Conservation (phyloP, 2,113 vertebrate genomes). For the Fulica atra region DNA sequence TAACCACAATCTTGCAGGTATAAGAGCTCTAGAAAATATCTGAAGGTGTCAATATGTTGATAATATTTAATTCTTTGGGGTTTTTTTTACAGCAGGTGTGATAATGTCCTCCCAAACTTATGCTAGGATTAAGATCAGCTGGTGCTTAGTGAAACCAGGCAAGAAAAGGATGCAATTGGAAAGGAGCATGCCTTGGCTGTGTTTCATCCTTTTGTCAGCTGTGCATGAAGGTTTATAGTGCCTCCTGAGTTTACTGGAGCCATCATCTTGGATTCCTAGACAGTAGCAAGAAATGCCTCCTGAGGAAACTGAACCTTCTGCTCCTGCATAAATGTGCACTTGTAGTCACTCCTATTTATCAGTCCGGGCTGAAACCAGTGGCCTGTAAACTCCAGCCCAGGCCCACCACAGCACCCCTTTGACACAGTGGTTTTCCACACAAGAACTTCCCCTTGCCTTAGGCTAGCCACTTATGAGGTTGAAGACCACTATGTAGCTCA, state of each 20-base stretch:
- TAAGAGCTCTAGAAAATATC: background rate
- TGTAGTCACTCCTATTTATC: background rate
- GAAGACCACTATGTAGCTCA: background rate
- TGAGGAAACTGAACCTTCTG: accelerated
- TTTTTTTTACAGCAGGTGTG: background rate
- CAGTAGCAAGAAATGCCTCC: background rate
- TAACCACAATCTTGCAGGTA: background rate
- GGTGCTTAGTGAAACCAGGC: background rate
- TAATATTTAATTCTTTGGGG: background rate
- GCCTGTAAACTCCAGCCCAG: background rate
- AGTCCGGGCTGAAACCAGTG: background rate
- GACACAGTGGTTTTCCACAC: background rate
- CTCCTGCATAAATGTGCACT: background rate
- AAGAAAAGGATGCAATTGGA: background rate
- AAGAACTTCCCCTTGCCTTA: background rate
- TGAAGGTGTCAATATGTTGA: background rate
- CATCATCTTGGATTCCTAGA: background rate
- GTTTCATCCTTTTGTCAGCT: background rate
- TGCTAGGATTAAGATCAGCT: background rate
- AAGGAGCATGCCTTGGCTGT: background rate
- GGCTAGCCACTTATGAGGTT: background rate
- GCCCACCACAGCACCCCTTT: background rate
- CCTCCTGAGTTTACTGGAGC: background rate
- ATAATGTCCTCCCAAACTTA: background rate
- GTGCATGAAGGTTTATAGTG: background rate